A percentile compares a stretch with the other conserved stretches of the same genome.
Conservation (phyloP, 2,797 vertebrate species). For the Gymnothorax javanicus region DNA sequence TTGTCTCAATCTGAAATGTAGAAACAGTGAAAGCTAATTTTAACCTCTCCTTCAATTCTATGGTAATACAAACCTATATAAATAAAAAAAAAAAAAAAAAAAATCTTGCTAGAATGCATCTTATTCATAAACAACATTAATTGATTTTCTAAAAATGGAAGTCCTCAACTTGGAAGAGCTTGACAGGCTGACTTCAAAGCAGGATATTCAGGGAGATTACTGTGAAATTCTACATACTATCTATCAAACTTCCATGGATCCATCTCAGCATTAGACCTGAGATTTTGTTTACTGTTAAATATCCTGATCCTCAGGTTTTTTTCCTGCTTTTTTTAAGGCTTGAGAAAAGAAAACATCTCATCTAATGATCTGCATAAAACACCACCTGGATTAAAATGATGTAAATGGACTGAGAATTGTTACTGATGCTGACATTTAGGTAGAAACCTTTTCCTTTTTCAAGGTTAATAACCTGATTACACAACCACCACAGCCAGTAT, state of each 20-base stretch:
- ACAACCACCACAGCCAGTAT: neutral
- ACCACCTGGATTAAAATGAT: neutral
- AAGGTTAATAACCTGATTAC: neutral
- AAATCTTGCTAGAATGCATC: neutral
- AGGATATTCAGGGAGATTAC: conserved; percentile 13
- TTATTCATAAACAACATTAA: conserved; percentile 22
- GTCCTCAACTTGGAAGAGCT: neutral
- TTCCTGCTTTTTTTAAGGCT: neutral
- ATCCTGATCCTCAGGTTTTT: neutral
- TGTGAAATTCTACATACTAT: neutral
- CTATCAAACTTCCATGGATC: conserved; percentile 10
- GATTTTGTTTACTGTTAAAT: conserved; percentile 6
- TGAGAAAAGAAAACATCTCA: neutral
- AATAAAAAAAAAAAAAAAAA: neutral
- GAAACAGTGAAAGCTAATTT: neutral
- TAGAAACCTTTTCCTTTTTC: neutral
- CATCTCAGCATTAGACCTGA: neutral
- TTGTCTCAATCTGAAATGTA: neutral
- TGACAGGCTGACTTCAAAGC: neutral
- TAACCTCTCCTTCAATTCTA: neutral
- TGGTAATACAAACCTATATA: neutral
- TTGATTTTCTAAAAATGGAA: conserved; percentile 4
- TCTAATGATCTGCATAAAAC: neutral
- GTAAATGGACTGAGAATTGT: neutral
- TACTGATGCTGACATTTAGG: neutral